A percentile compares a stretch with the other conserved stretches of the same genome.
Evolutionary conservation across 2,888 invertebrate species (phyloP).

Genomic region (Vesta saturnalis): DNA sequence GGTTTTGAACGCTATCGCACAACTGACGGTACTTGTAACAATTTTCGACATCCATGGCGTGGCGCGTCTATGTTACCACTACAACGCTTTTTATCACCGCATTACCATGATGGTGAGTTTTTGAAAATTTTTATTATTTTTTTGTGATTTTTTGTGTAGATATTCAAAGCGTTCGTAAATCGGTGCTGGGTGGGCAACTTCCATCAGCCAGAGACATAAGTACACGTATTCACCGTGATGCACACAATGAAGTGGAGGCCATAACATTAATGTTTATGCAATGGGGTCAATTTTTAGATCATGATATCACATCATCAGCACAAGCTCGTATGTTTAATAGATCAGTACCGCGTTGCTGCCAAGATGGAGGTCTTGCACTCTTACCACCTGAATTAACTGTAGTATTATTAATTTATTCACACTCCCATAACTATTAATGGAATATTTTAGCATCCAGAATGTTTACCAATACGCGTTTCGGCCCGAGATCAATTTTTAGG

Average conservation of each 20-base stretch:
- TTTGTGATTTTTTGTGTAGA: constrained; percentile 46
- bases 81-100: constrained; percentile 81
- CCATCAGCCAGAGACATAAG: constrained; percentile 84
- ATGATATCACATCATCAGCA: constrained; percentile 84
- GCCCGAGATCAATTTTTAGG: constrained; percentile 78
- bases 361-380: constrained; percentile 68
- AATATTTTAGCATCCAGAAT: constrained; percentile 78
- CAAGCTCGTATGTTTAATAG: constrained; percentile 82
- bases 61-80: constrained; percentile 86
- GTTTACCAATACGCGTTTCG: constrained; percentile 82
- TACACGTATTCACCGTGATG: constrained; percentile 71
- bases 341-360: constrained; percentile 81
- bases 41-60: constrained; percentile 78
- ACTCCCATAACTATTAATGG: neutral
- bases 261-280: constrained; percentile 87
- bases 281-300: constrained; percentile 92
- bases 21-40: constrained; percentile 91
- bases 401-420: constrained; percentile 39
- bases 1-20: constrained; percentile 81
- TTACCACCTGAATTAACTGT: constrained; percentile 73
- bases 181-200: constrained; percentile 68
- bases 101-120: constrained; percentile 78
- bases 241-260: constrained; percentile 71
- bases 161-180: constrained; percentile 66
- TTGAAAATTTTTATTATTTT: constrained; percentile 47